Evolutionary conservation across 2,797 vertebrate species (phyloP).

Genomic region (Moxostoma hubbsi): DNA sequence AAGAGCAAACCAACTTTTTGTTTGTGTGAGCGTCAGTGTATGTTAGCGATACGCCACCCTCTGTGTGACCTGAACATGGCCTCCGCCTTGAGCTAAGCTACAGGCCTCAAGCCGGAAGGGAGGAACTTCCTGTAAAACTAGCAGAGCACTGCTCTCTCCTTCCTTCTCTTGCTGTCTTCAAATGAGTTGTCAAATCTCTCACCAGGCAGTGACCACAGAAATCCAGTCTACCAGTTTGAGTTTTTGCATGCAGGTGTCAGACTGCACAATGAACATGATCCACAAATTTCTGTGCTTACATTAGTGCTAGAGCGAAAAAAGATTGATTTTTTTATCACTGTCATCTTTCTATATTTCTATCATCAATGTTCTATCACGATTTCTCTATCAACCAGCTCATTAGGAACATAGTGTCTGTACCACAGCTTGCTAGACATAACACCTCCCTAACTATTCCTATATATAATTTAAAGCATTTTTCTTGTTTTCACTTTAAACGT

Average conservation of each 20-base stretch:
- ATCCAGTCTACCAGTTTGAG: slow-evolving; percentile 42
- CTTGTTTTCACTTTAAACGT: background rate
- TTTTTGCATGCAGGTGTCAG: slow-evolving; percentile 70
- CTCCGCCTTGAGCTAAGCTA: slow-evolving; percentile 60
- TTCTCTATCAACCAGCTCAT: slow-evolving; percentile 19
- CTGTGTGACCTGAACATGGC: slow-evolving; percentile 73
- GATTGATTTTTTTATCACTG: background rate
- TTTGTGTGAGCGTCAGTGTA: slow-evolving; percentile 24
- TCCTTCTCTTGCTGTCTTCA: slow-evolving; percentile 7
- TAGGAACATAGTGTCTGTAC: slow-evolving; percentile 49
- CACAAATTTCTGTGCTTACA: background rate
- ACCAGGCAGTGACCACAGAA: slow-evolving; percentile 45
- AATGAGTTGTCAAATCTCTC: slow-evolving; percentile 26
- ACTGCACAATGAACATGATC: slow-evolving; percentile 44
- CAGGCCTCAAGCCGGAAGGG: slow-evolving; percentile 61
- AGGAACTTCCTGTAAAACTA: slow-evolving; percentile 69
- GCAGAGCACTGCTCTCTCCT: slow-evolving; percentile 36
- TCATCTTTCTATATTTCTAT: too few species aligned
- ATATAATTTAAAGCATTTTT: background rate
- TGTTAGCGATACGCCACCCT: slow-evolving; percentile 65
- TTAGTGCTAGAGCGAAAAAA: background rate
- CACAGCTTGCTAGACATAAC: slow-evolving; percentile 61
- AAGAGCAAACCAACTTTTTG: slow-evolving; percentile 24
- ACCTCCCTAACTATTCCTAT: slow-evolving; percentile 38
- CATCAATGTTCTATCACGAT: too few species aligned